phyloP scores from a whole-genome alignment of 2,113 vertebrate genomes.

The Felis catus region F.catus_Fca126_mat1.0 CM031426.1:28003501-28004000 shows the following conservation, averaged over 20 bases:
- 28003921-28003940: background rate
- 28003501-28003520: background rate
- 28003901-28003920: background rate
- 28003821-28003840: too few relatives aligned
- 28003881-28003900: background rate
- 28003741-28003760: too few relatives aligned
- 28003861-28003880: too few relatives aligned
- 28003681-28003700: too few relatives aligned
- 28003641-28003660: background rate
- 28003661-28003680: background rate
- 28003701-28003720: too few relatives aligned
- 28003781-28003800: too few relatives aligned
- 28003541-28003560: background rate
- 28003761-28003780: too few relatives aligned
- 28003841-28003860: too few relatives aligned
- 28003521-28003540: background rate
- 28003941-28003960: background rate
- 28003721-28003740: too few relatives aligned
- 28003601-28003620: background rate
- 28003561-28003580: background rate
- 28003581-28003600: background rate
- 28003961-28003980: background rate
- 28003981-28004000: background rate
- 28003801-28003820: too few relatives aligned
- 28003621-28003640: background rate